A percentile compares a stretch with the other conserved stretches of the same genome.
Conservation (phyloP, 1,140 invertebrate species). For the Drosophila elegans region DNA sequence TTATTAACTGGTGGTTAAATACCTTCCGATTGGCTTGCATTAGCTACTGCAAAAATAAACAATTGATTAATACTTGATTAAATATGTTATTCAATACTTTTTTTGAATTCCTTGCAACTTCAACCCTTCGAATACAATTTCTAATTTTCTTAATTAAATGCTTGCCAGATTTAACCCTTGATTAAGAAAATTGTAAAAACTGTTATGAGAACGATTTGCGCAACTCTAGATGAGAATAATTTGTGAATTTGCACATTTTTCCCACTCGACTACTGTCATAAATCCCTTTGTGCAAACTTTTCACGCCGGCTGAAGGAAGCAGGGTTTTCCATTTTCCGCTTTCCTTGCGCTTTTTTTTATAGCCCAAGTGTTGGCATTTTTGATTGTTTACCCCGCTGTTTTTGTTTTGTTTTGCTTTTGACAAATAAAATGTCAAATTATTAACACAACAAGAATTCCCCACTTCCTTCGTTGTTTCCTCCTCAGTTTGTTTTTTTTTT, state of each 20-base stretch:
- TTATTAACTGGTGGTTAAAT: too few relatives aligned
- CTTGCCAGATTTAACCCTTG: neutral
- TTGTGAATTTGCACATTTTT: conserved; percentile 15
- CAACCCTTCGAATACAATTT: too few relatives aligned
- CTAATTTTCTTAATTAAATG: neutral
- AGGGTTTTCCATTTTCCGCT: conserved; percentile 27
- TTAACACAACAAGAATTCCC: conserved; percentile 61
- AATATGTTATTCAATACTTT: too few relatives aligned
- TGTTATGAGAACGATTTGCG: neutral
- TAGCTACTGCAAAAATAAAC: too few relatives aligned
- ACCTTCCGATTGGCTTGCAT: too few relatives aligned
- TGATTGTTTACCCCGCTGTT: conserved; percentile 52
- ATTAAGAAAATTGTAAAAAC: neutral
- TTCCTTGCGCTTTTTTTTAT: conserved; percentile 10
- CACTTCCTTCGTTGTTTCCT: conserved; percentile 7
- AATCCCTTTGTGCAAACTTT: conserved; percentile 35
- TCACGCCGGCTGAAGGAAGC: conserved; percentile 13
- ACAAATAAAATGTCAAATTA: conserved; percentile 81
- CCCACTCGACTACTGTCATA: conserved; percentile 19
- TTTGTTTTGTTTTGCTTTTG: conserved; percentile 32
- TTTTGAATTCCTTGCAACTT: too few relatives aligned
- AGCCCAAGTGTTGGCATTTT: conserved; percentile 57
- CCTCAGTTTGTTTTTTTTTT: conserved; percentile 2
- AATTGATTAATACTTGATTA: too few relatives aligned
- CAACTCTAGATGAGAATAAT: neutral